Conservation (phyloP, 2,888 invertebrate genomes). For the Drosophila barbarae region DNA sequence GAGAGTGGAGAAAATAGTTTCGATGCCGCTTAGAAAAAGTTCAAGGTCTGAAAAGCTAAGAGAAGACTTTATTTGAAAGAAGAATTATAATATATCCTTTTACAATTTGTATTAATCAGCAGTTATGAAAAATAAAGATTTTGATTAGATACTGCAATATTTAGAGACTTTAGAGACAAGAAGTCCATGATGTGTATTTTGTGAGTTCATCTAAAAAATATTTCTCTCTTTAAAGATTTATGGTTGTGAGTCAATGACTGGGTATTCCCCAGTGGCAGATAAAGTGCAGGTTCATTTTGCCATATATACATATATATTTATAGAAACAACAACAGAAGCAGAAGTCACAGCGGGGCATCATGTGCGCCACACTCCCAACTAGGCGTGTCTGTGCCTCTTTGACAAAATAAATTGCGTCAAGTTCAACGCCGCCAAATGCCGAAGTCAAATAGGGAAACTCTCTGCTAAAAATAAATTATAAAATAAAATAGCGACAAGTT, state of each 20-base stretch:
- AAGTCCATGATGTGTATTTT: background rate
- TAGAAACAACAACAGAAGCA: slow-evolving; percentile 49
- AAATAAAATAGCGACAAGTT: slow-evolving; percentile 63
- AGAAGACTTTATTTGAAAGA: background rate
- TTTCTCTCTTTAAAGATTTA: background rate
- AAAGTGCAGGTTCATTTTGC: slow-evolving; percentile 38
- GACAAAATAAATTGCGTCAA: slow-evolving; percentile 76
- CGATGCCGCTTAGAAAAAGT: slow-evolving; percentile 6
- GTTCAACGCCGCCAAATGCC: slow-evolving; percentile 72
- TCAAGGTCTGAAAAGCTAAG: slow-evolving; percentile 18
- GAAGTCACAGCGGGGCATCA: slow-evolving; percentile 36
- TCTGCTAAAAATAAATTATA: slow-evolving; percentile 68
- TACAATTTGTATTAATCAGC: too few relatives aligned
- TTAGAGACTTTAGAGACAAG: background rate
- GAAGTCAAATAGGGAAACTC: slow-evolving; percentile 63
- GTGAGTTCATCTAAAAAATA: slow-evolving; percentile 7
- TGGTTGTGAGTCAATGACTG: slow-evolving; percentile 34
- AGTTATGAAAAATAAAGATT: background rate
- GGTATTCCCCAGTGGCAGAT: slow-evolving; percentile 62
- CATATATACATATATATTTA: slow-evolving; percentile 37
- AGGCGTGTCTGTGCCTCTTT: slow-evolving; percentile 61
- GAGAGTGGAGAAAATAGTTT: slow-evolving; percentile 21
- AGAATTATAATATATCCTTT: too few relatives aligned
- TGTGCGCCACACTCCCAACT: slow-evolving; percentile 62
- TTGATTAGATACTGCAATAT: background rate